Percentiles rank a stretch among this genome's conserved stretches.
phyloP scores from a whole-genome alignment of 2,113 vertebrate genomes.

The Saccopteryx leptura region DNA sequence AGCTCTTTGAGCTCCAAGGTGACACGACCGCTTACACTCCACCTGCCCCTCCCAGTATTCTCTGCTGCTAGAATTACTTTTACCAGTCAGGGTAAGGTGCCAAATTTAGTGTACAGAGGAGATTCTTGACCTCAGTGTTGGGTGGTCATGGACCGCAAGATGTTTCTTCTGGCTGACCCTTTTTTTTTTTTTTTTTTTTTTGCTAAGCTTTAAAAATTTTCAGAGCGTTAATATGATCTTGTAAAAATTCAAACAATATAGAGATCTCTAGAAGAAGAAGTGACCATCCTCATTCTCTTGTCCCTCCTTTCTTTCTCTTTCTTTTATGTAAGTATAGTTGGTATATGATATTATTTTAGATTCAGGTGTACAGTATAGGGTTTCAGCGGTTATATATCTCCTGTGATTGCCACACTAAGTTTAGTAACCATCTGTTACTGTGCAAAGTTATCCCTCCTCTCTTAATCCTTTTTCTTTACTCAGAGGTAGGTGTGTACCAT shows the following conservation, averaged over 20 bases:
- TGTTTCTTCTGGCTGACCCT: not conserved
- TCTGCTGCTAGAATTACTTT: not conserved
- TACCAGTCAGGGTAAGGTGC: too few relatives aligned
- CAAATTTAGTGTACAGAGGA: not conserved
- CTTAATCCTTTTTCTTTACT: not conserved
- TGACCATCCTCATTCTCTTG: too few relatives aligned
- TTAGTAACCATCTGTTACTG: not conserved
- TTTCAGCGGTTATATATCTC: not conserved
- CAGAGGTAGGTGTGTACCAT: not conserved
- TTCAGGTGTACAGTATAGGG: not conserved
- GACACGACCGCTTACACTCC: not conserved
- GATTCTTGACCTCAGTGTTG: not conserved
- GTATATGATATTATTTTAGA: not conserved
- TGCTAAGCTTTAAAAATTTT: not conserved
- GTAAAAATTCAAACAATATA: not conserved
- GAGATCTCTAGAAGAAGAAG: not conserved
- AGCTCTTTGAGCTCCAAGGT: not conserved
- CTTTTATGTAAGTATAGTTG: not conserved
- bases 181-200: not conserved
- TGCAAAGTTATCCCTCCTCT: not conserved
- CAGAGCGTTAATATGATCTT: not conserved
- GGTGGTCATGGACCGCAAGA: not conserved
- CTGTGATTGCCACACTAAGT: not conserved
- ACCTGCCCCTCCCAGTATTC: fast-evolving
- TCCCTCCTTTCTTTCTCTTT: not conserved